Percentiles rank a stretch among this genome's conserved stretches.
phyloP scores from a whole-genome alignment of 2,888 invertebrate species.

The Holacanthella duospinosa region DNA sequence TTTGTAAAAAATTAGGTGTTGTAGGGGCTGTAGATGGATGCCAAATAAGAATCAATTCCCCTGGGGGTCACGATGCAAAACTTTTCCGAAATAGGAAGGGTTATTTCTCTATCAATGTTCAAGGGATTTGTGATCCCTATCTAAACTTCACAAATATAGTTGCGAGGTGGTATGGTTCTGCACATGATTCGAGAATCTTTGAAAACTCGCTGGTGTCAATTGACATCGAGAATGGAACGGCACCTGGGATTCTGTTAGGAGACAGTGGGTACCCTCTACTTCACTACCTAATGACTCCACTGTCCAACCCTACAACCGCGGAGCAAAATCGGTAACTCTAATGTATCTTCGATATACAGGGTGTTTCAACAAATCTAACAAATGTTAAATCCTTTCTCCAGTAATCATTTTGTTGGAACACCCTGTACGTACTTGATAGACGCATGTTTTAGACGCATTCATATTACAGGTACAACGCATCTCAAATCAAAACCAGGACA shows the following conservation, averaged over 20 bases:
- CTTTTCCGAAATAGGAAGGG: slow-evolving; percentile 5
- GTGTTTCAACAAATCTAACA: too few species aligned
- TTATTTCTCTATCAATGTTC: slow-evolving; percentile 7
- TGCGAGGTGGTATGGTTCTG: slow-evolving; percentile 6
- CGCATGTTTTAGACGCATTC: too few species aligned
- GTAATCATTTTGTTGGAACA: too few species aligned
- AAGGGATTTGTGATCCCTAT: not conserved
- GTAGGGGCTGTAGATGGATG: too few species aligned
- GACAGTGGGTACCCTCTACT: slow-evolving; percentile 3
- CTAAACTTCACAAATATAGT: slow-evolving; percentile 9
- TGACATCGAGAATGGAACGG: not conserved
- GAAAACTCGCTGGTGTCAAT: not conserved
- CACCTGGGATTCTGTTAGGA: not conserved
- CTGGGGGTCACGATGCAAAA: not conserved
- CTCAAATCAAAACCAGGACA: not conserved
- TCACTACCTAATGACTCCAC: slow-evolving; percentile 2
- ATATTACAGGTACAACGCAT: not conserved
- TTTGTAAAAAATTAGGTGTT: too few species aligned
- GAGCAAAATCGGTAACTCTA: not conserved
- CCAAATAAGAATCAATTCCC: not conserved
- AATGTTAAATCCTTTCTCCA: too few species aligned
- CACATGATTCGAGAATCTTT: slow-evolving; percentile 7
- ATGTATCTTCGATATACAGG: too few species aligned
- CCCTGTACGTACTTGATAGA: too few species aligned
- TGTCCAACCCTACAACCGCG: not conserved